Evolutionary conservation across 2,797 vertebrate species (phyloP).

Genomic region (Darevskia nairensis): DNA sequence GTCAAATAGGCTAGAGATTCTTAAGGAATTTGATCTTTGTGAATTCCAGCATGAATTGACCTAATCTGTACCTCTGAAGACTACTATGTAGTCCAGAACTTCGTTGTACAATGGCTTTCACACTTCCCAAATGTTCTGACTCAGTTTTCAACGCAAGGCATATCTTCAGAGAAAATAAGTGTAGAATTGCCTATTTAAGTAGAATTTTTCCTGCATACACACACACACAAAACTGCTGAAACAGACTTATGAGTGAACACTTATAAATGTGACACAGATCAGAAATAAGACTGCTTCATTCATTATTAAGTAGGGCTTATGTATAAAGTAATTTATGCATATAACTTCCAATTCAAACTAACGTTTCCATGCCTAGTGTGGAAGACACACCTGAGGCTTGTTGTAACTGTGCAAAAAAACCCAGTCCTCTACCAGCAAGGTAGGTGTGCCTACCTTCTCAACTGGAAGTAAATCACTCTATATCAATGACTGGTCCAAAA

Average conservation of each 20-base stretch:
- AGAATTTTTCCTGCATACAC: not conserved
- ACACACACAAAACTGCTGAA: not conserved
- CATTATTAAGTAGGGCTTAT: not conserved
- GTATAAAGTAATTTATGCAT: not conserved
- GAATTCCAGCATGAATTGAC: too few species aligned
- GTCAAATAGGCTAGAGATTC: too few species aligned
- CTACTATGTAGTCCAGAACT: not conserved
- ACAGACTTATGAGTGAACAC: not conserved
- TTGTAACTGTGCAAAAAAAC: too few species aligned
- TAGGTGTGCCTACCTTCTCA: not conserved
- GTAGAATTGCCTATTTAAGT: not conserved
- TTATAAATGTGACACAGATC: not conserved
- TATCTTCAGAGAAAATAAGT: not conserved
- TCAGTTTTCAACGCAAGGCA: not conserved
- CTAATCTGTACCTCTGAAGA: too few species aligned
- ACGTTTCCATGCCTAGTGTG: not conserved
- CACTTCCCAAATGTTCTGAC: not conserved
- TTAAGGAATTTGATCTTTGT: not conserved
- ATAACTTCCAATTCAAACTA: not conserved
- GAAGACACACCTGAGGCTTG: not conserved
- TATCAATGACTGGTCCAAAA: not conserved
- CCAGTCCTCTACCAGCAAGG: too few species aligned
- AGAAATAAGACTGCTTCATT: not conserved
- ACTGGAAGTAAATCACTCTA: not conserved
- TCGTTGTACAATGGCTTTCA: not conserved